A percentile compares a stretch with the other conserved stretches of the same genome.
Conservation (phyloP, 1,140 invertebrate species). For the Camponotus floridanus region DNA sequence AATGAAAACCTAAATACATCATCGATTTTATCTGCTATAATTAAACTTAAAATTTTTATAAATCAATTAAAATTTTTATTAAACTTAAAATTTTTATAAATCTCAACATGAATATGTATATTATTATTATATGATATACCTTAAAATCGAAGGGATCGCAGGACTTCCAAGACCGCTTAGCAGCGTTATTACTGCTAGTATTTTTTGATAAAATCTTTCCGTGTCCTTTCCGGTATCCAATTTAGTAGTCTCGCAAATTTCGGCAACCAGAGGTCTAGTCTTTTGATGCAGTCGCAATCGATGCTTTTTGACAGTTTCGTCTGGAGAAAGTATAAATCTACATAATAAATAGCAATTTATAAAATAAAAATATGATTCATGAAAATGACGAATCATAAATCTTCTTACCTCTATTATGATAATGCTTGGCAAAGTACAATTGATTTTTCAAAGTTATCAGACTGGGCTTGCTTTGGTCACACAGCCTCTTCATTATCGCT, state of each 20-base stretch:
- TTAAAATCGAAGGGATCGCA: conserved; percentile 84
- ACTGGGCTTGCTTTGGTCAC: conserved; percentile 78
- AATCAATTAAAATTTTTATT: background rate
- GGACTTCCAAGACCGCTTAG: conserved; percentile 89
- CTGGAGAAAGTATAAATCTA: conserved; percentile 66
- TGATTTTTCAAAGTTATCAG: conserved; percentile 89
- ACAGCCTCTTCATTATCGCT: conserved; percentile 76
- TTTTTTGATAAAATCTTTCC: conserved; percentile 88
- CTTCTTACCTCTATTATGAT: conserved; percentile 86
- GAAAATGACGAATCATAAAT: background rate
- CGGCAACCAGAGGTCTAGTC: conserved; percentile 86
- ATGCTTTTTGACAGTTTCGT: conserved; percentile 86
- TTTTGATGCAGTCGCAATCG: conserved; percentile 84
- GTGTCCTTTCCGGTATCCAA: conserved; percentile 83
- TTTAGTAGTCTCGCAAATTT: conserved; percentile 87
- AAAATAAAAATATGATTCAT: background rate
- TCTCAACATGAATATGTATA: background rate
- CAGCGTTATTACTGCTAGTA: conserved; percentile 88
- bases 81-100: background rate
- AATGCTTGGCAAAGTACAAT: conserved; percentile 90
- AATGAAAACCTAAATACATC: background rate
- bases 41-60: background rate
- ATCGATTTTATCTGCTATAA: conserved; percentile 25
- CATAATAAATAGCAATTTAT: background rate
- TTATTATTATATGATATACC: conserved; percentile 80